Percentiles rank a stretch among this genome's conserved stretches.
Evolutionary conservation across 2,113 vertebrate genomes (phyloP).

Genomic region (Microtus pennsylvanicus): DNA sequence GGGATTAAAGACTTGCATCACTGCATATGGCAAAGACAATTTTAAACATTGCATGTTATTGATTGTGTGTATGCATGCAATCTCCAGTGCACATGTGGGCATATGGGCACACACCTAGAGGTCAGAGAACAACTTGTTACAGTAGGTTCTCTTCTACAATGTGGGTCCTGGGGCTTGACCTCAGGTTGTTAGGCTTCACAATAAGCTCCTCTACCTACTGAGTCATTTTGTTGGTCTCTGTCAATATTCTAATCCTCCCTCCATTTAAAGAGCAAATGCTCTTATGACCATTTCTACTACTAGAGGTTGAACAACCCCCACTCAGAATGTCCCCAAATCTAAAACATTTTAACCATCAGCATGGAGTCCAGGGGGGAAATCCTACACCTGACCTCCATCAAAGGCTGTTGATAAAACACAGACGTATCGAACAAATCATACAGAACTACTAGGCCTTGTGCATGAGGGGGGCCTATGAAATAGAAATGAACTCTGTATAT

Average conservation of each 20-base stretch:
- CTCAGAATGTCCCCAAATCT: neutral
- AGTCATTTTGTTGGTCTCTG: neutral
- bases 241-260: neutral
- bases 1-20: neutral
- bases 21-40: neutral
- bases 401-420: neutral
- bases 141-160: too few relatives aligned
- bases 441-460: too few relatives aligned
- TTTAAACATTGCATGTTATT: neutral
- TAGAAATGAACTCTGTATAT: neutral
- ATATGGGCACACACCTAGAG: neutral
- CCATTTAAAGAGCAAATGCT: neutral
- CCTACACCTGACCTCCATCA: neutral
- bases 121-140: neutral
- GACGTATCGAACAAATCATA: neutral
- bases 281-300: neutral
- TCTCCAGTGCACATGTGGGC: neutral
- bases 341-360: neutral
- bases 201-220: neutral
- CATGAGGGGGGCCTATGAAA: neutral
- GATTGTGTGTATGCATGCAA: neutral
- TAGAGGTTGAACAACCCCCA: neutral
- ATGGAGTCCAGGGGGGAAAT: neutral
- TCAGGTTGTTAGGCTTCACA: neutral
- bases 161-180: neutral